A percentile compares a stretch with the other conserved stretches of the same genome.
These are phyloP conservation scores for Pomacea maculata DNA, from an alignment of 1,140 invertebrate genomes.

Conservation along the genomic window DNA sequence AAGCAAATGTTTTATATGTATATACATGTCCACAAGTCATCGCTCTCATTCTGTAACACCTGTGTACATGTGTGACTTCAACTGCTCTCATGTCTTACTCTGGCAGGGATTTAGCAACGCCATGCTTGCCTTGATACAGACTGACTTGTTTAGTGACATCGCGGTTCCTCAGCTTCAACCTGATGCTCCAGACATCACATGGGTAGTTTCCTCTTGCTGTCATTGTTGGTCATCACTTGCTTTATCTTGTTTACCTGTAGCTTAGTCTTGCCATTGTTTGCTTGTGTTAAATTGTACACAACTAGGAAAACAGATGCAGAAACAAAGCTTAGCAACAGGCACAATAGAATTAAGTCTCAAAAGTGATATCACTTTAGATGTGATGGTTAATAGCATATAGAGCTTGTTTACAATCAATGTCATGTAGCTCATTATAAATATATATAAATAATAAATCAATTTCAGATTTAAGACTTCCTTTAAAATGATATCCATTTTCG, in stretches of 20 bases:
- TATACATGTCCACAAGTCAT: no score
- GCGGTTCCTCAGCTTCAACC: background rate
- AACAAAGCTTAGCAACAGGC: no score
- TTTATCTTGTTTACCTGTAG: background rate
- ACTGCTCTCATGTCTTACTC: background rate
- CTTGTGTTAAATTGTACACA: no score
- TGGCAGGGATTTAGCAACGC: conserved; percentile 8
- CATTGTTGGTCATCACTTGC: background rate
- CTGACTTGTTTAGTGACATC: background rate
- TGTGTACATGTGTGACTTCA: background rate
- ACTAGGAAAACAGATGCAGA: background rate
- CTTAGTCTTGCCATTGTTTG: no score
- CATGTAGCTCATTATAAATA: no score
- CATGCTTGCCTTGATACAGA: conserved; percentile 6
- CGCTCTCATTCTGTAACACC: background rate
- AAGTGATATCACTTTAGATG: background rate
- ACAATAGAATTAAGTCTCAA: background rate
- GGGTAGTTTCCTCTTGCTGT: background rate
- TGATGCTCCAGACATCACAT: background rate
- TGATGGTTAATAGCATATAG: background rate
- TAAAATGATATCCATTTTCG: no score
- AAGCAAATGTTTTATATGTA: background rate
- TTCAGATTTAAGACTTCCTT: no score
- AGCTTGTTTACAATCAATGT: no score
- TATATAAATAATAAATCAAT: no score